Base-by-base conservation (phyloP, 2,113 vertebrate species). In the Prochilodus magdalenae region DNA sequence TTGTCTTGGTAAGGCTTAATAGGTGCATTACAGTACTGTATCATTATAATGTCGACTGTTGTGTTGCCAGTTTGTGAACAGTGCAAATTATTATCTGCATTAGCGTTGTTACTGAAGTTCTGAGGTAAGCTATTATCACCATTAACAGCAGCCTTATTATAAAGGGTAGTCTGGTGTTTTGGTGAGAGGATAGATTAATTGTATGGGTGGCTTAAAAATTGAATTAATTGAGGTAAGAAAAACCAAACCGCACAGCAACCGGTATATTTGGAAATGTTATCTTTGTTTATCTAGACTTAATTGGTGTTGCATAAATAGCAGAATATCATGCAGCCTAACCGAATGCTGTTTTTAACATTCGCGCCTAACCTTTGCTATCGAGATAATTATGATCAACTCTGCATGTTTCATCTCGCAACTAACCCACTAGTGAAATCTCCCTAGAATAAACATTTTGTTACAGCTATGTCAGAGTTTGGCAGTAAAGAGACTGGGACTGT, bases 401-500 rank as follows among this genome's bases (percentile, higher is more conserved):
- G 62, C 11, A 16, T 29, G 8, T 29, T 16, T 16, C 4, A 65
- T 29, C 62, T 65, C 15, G 26, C 26, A 13, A 65, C 62, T 30
- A 65, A 65, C 62, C 26, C 26, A 65, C 14, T 14, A 29, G 27
- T 51, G 18, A 51, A 14, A 22, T 66, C 27, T 30, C 3, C 36
- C 63, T 33, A 33, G 14, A 66, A 20, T 5, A 66, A 60, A 36
- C 53, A 62, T 26, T 14, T 81, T 67, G 53, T 66, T 66, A 66
- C 29, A 30, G 63, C 63, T 33, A 7, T 66, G 63, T 66, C 53
- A 55, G 53, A 55, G 53, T 22, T 33, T 66, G 63, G 63, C 30
- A 33, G 16, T 66, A 20, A 66, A 73, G 6, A 53, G 57, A 51
- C 30, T 36, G n/a, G 72, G 29, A 22, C 36, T 59, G 63, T 66